These are phyloP conservation scores for Drosophila colorata DNA, from an alignment of 2,888 invertebrate species.

Conservation along the genomic window DNA sequence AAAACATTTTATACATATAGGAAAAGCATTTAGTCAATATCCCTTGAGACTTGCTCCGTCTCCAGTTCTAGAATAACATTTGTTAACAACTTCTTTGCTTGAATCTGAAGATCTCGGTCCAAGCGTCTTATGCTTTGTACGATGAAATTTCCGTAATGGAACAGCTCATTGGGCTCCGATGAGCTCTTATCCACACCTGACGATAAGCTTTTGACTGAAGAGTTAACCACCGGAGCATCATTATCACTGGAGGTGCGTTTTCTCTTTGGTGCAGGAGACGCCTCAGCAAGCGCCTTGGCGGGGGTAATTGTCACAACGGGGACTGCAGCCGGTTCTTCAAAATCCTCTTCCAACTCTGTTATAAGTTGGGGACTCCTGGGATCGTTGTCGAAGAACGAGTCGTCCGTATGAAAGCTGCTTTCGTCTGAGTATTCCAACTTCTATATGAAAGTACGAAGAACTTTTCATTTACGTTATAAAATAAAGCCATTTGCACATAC, in stretches of 20 bases:
- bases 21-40: not conserved
- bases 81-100: conserved; percentile 10
- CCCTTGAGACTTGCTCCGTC: conserved; percentile 4
- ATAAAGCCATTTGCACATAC: conserved; percentile 2
- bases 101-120: conserved; percentile 15
- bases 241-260: not conserved
- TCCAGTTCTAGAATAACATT: conserved; percentile 3
- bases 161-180: conserved; percentile 6
- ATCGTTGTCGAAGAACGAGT: conserved; percentile 2
- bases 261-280: not conserved
- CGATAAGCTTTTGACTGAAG: conserved; percentile 7
- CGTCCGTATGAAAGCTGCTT: conserved; percentile 5
- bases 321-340: not conserved
- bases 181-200: not conserved
- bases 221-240: not conserved
- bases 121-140: conserved; percentile 11
- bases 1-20: too few species aligned
- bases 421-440: conserved; percentile 3
- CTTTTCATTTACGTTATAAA: not conserved
- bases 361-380: not conserved
- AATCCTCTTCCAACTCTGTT: conserved; percentile 1
- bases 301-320: not conserved
- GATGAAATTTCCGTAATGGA: conserved; percentile 16
- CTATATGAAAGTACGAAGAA: not conserved
- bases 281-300: conserved; percentile 4